phyloP scores from a whole-genome alignment of 2,797 vertebrate species.

The Echiichthys vipera region DNA sequence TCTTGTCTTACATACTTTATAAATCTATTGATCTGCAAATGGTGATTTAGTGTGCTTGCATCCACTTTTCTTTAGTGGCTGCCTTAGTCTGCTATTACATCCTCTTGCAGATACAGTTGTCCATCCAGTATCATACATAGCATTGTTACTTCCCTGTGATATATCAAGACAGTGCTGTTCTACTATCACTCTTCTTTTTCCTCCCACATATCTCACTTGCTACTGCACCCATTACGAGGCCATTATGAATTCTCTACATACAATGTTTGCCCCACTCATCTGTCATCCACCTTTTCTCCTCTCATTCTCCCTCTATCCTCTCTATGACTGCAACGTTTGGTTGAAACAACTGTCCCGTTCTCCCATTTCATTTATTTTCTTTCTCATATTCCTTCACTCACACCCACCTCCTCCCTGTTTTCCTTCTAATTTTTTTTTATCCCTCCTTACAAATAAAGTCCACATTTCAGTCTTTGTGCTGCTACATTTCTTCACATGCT shows the following conservation, averaged over 20 bases:
- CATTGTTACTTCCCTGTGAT: slow-evolving; percentile 15
- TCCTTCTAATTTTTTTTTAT: slow-evolving; percentile 25
- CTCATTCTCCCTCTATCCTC: slow-evolving; percentile 10
- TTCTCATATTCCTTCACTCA: slow-evolving; percentile 35
- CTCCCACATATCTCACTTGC: slow-evolving; percentile 19
- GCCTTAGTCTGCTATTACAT: not conserved
- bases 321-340: slow-evolving; percentile 26
- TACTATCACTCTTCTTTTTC: slow-evolving; percentile 22
- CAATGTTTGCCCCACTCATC: slow-evolving; percentile 38
- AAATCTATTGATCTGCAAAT: slow-evolving; percentile 5
- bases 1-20: not conserved
- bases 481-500: slow-evolving; percentile 29
- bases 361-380: slow-evolving; percentile 15
- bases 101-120: not conserved
- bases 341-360: slow-evolving; percentile 18
- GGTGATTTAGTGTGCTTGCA: not conserved
- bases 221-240: slow-evolving; percentile 31
- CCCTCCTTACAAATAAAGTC: slow-evolving; percentile 26
- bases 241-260: slow-evolving; percentile 44
- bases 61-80: slow-evolving; percentile 13
- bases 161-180: slow-evolving; percentile 2
- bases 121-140: not conserved
- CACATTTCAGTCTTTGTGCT: slow-evolving; percentile 23
- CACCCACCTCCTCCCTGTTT: slow-evolving; percentile 28
- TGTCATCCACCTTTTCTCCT: slow-evolving; percentile 31